phyloP scores from a whole-genome alignment of 2,113 vertebrate species.

The Eupsittula cactorum region DNA sequence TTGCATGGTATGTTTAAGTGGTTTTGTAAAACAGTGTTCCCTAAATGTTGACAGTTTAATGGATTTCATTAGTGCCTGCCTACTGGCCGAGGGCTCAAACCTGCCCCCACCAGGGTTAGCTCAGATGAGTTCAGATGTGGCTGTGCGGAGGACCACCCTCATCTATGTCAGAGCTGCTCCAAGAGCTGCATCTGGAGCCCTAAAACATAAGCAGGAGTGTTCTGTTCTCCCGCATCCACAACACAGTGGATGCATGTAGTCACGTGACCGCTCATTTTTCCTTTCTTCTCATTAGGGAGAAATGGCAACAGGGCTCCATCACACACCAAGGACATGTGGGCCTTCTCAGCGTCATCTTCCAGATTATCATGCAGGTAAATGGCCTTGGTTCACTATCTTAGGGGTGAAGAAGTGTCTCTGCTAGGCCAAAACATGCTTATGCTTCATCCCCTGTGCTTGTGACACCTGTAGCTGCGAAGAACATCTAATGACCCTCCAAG shows the following conservation, averaged over 20 bases:
- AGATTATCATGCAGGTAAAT: not conserved
- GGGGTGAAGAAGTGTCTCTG: not conserved
- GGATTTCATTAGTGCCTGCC: constrained; percentile 60
- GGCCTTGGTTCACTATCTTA: rapidly evolving
- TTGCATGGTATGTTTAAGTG: constrained; percentile 57
- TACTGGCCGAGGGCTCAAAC: not conserved
- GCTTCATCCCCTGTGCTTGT: not conserved
- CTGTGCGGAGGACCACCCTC: constrained; percentile 1
- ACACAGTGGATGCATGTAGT: not conserved
- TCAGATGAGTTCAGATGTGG: not conserved
- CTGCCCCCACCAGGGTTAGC: constrained; percentile 38
- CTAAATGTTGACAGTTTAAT: constrained; percentile 70
- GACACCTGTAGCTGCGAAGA: not conserved
- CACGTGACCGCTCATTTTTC: not conserved
- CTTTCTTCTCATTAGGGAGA: not conserved
- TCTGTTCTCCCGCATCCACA: not conserved
- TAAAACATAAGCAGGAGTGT: not conserved
- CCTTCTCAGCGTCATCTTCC: not conserved
- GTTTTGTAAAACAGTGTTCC: constrained; percentile 62
- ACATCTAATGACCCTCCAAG: not conserved
- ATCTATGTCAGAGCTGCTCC: not conserved
- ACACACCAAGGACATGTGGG: rapidly evolving
- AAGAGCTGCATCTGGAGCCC: not conserved
- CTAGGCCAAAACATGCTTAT: not conserved
- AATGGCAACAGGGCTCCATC: not conserved